A percentile compares a stretch with the other conserved stretches of the same genome.
These are phyloP conservation scores for Paradoxurus hermaphroditus DNA, from an alignment of 2,113 vertebrate genomes.

Conservation along the genomic window DNA sequence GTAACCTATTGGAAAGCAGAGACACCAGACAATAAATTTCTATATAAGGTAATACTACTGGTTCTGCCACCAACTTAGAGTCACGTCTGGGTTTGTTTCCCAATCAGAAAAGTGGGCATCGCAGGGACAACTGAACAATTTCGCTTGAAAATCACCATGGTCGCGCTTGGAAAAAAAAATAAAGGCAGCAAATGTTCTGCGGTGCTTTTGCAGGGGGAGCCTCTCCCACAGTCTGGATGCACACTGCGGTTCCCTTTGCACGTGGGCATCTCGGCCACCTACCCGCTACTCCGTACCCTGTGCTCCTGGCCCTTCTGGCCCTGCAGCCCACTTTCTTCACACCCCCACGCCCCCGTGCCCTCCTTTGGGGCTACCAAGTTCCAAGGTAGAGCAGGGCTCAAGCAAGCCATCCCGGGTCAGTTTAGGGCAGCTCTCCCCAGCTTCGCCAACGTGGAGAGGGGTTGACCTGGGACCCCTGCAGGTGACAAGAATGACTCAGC, in stretches of 20 bases:
- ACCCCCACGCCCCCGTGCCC: too few relatives aligned
- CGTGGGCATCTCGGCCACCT: neutral
- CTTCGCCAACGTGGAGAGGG: neutral
- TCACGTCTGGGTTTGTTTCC: constrained; percentile 11
- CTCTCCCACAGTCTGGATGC: neutral
- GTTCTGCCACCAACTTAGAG: neutral
- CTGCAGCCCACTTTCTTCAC: neutral
- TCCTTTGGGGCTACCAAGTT: neutral
- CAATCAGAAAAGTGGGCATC: constrained; percentile 23
- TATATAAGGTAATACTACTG: constrained; percentile 26
- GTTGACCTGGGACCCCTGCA: neutral
- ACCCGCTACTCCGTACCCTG: neutral
- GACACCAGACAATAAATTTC: neutral
- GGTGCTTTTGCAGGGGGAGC: neutral
- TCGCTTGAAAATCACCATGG: neutral
- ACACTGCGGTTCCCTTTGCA: neutral
- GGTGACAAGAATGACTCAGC: constrained; percentile 64
- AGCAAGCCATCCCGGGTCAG: neutral
- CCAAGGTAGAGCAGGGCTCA: neutral
- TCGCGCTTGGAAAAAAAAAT: constrained; percentile 6
- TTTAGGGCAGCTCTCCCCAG: neutral
- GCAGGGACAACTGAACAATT: neutral
- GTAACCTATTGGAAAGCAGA: neutral
- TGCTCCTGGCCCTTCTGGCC: neutral
- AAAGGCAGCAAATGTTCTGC: constrained; percentile 10